Evolutionary conservation across 1,140 invertebrate species (phyloP), one percentile per base, ranked within the genome.

Genomic region (Lordiphosa mommai): DNA sequence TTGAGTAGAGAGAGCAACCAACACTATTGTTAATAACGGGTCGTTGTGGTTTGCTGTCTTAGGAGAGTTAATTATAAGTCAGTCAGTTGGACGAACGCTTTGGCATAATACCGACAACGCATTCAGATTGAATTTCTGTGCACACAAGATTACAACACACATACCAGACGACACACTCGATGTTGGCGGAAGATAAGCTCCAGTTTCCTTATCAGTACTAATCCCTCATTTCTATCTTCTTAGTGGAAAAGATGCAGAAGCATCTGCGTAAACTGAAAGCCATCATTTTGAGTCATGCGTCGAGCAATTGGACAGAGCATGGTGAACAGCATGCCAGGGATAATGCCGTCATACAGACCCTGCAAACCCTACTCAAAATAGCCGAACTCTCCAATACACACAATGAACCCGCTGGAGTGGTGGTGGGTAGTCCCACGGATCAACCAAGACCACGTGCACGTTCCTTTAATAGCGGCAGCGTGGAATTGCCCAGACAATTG

Each of bases 191-290:
- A 64, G 61, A 84, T 76, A 82, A 66, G 57, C 34, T 32, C 17
- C 49, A 27, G 13, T 68, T 34, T 58, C 44, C 36, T 47, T 51
- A 49, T 57, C 61, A 33, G 29, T 8, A 33, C 23, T 77, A 61
- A 70, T 14, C 44, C 38, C 30, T 64, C 34, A 69, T 40, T 44
- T 44, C 34, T n/a, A n/a, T 20, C 57, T 41, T 37, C 61, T 36
- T 60, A 88, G 82, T 77, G 30, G 86, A 88, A 37, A 87, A 85
- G 56, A 88, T 88, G 86, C 73, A 88, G 61, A 88, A 88, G 57
- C 79, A 88, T 64, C 66, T 88, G 47, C 65, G 72, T 23, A 86
- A 87, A 51, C 51, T 88, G 33, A 86, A 85, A 30, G 57, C 74
- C 12, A 71, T 88, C 17, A 84, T 88, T 46, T 13, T 88, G 27